Base-by-base conservation (phyloP, 2,888 invertebrate genomes). In the Sminthurinus aureus region DNA sequence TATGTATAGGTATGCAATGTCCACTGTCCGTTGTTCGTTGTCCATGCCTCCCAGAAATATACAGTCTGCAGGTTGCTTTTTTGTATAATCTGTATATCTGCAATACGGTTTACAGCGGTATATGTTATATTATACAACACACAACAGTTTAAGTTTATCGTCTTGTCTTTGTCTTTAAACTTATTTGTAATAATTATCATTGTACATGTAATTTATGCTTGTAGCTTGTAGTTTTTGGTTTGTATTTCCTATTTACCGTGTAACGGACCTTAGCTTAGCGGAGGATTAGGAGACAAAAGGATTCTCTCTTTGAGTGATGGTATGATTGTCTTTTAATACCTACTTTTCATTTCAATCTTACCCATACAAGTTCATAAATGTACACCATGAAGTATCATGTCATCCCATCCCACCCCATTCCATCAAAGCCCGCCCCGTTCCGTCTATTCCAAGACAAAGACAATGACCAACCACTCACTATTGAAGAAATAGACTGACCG, bases 311-410 rank as follows among this genome's bases (percentile, higher is more conserved):
- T 71, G 71, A 71, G 71, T 22, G 71, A 71, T 71, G 71, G 71
- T 24, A 71, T 71, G 71, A 71, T 71, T 71, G 71, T 71, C 24
- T 71, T 71, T 71, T 24, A 71, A 71, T 71, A 71, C 26, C 71
- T 8, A 71, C 71, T 1, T 71, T 20, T 69, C 58, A 15, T 18
- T 69, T 20, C n/a, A 0, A n/a, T 20, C n/a, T 2, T 69, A 18
- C 67, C 0, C 58, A 58, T 9, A 13, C 18, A 58, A 6, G 9
- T 58, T 6, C 58, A 38, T 38, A 38, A 38, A 38, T 38, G 38
- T 38, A 38, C 38, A 38, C 38, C 38, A 38, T 38, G 38, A 38
- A 38, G 6, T 38, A 38, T 38, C 38, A 38, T 38, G 38, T 6
- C 38, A 38, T 38, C 1, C 6, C 38, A 6, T 38, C 38, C 38